Conservation (phyloP, 2,797 vertebrate genomes). For the Rhabdophis nuchalis region DNA sequence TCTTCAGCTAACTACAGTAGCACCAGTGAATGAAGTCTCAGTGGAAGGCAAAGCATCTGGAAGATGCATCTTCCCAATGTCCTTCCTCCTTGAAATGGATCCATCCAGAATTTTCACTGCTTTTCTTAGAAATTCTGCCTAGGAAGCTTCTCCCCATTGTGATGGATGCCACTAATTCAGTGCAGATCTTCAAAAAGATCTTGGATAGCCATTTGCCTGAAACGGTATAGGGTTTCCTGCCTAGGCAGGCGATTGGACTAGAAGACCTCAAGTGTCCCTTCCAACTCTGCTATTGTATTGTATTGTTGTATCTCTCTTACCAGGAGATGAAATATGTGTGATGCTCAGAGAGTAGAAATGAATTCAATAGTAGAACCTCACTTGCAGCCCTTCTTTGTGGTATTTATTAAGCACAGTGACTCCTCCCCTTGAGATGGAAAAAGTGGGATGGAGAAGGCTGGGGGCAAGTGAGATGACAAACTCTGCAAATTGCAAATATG, state of each 20-base stretch:
- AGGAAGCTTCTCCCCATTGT: not conserved
- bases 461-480: not conserved
- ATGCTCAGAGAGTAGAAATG: not conserved
- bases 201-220: too few relatives aligned
- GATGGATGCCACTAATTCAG: not conserved
- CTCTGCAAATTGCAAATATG: not conserved
- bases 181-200: not conserved
- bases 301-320: too few relatives aligned
- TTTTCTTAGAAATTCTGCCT: not conserved
- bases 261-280: too few relatives aligned
- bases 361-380: too few relatives aligned
- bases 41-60: not conserved
- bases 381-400: too few relatives aligned
- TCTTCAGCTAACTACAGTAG: not conserved
- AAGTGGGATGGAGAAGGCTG: not conserved
- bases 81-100: not conserved
- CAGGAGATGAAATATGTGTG: not conserved
- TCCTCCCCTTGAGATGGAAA: not conserved
- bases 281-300: too few relatives aligned
- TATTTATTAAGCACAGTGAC: not conserved
- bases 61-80: not conserved
- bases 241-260: too few relatives aligned
- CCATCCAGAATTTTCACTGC: not conserved
- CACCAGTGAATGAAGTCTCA: not conserved
- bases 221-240: too few relatives aligned